A percentile compares a stretch with the other conserved stretches of the same genome.
Evolutionary conservation across 2,797 vertebrate genomes (phyloP).

Genomic region (Orientallactaga sibirica): DNA sequence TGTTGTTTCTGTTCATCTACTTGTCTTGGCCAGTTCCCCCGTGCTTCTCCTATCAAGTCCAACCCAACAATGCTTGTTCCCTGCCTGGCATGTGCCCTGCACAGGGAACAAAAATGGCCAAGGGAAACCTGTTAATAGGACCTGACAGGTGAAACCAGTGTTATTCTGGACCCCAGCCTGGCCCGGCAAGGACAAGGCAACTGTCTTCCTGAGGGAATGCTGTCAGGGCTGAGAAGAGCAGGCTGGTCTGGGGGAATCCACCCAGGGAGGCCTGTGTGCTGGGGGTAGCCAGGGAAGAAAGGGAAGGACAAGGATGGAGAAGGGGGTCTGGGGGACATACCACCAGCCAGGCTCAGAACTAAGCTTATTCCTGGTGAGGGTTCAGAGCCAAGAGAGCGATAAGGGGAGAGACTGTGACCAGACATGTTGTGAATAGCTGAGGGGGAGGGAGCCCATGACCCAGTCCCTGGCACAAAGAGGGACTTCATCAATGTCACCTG

Average conservation of each 20-base stretch:
- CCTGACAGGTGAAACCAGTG: rapidly evolving
- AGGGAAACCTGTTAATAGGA: neutral
- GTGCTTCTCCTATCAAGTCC: neutral
- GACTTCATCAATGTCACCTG: neutral
- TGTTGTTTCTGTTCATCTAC: neutral
- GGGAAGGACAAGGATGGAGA: neutral
- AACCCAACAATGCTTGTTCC: rapidly evolving
- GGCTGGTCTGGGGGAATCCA: neutral
- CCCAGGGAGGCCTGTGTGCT: neutral
- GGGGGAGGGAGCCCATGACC: rapidly evolving
- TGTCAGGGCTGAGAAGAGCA: neutral
- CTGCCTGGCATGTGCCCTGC: rapidly evolving
- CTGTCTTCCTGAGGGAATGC: neutral
- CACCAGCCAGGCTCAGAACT: rapidly evolving
- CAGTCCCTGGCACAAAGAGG: neutral
- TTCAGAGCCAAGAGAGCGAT: no score
- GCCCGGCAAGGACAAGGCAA: no score
- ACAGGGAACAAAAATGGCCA: neutral
- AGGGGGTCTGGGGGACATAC: rapidly evolving
- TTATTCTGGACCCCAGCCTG: no score
- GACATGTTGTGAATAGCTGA: no score
- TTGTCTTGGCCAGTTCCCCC: neutral
- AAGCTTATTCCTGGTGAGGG: neutral
- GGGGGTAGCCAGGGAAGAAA: rapidly evolving
- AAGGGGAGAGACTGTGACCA: neutral